These are phyloP conservation scores for Heliocidaris erythrogramma DNA, from an alignment of 35 echinoderm and acorn worm genomes.

Conservation along the genomic window DNA sequence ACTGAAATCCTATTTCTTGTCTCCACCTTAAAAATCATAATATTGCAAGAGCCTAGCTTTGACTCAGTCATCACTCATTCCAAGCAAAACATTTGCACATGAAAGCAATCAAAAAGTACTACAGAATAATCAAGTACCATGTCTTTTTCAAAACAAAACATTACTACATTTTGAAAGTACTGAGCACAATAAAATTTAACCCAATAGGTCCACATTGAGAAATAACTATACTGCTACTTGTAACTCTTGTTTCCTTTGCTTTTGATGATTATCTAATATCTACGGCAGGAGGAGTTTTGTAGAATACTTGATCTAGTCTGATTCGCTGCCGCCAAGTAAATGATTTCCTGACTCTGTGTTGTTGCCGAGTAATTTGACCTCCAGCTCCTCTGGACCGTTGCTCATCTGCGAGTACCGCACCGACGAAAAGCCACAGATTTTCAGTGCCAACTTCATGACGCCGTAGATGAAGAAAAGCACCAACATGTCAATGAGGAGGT, in stretches of 20 bases:
- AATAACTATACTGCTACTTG: background rate
- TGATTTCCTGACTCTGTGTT: constrained; percentile 14
- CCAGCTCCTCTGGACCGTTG: constrained; percentile 58
- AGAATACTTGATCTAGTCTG: background rate
- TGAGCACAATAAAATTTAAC: background rate
- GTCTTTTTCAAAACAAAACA: background rate
- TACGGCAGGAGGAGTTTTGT: background rate
- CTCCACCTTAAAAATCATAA: background rate
- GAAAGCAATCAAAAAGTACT: background rate
- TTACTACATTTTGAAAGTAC: background rate
- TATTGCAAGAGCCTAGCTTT: background rate
- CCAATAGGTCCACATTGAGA: background rate
- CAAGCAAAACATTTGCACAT: background rate
- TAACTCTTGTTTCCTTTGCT: background rate
- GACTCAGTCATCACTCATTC: background rate
- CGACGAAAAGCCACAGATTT: constrained; percentile 51
- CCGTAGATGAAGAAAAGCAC: constrained; percentile 75
- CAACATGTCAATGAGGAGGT: constrained; percentile 76
- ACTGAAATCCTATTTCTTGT: background rate
- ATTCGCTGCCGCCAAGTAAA: constrained; percentile 16
- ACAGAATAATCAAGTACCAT: background rate
- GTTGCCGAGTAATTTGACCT: constrained; percentile 70
- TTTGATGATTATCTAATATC: too few relatives aligned
- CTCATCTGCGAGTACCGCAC: constrained; percentile 70
- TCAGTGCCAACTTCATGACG: constrained; percentile 47